Conservation (phyloP, 2,888 invertebrate species). For the Platycheirus albimanus region DNA sequence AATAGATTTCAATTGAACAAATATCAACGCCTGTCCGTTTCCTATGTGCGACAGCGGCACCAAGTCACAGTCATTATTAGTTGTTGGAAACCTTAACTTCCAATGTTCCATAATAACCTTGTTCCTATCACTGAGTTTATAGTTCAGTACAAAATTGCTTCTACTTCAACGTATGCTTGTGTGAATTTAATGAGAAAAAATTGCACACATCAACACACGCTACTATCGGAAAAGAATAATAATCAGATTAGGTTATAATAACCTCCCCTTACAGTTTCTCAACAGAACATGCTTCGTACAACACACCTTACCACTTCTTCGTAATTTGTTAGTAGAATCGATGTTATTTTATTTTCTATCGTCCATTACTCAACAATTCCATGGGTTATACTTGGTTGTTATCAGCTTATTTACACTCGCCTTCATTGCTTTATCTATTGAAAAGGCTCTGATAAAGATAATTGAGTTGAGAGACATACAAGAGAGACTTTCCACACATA, state of each 20-base stretch:
- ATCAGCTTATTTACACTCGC: constrained; percentile 55
- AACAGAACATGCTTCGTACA: no score
- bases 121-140: constrained; percentile 25
- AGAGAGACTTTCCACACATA: constrained; percentile 20
- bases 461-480: constrained; percentile 13
- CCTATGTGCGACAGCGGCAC: constrained; percentile 6
- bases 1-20: constrained; percentile 22
- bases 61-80: constrained; percentile 49
- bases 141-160: not conserved
- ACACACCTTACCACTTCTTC: not conserved
- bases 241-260: constrained; percentile 57
- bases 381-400: constrained; percentile 37
- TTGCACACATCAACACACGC: constrained; percentile 6
- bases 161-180: not conserved
- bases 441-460: constrained; percentile 58
- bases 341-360: constrained; percentile 30
- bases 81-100: constrained; percentile 52
- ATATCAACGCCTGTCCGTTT: constrained; percentile 21
- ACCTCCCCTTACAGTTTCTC: not conserved
- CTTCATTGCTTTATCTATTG: constrained; percentile 56
- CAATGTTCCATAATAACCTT: constrained; percentile 13
- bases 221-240: constrained; percentile 21
- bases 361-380: constrained; percentile 41
- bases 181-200: constrained; percentile 29
- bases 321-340: constrained; percentile 19